Conservation (phyloP, 2,113 vertebrate species). For the Stercorarius parasiticus region DNA sequence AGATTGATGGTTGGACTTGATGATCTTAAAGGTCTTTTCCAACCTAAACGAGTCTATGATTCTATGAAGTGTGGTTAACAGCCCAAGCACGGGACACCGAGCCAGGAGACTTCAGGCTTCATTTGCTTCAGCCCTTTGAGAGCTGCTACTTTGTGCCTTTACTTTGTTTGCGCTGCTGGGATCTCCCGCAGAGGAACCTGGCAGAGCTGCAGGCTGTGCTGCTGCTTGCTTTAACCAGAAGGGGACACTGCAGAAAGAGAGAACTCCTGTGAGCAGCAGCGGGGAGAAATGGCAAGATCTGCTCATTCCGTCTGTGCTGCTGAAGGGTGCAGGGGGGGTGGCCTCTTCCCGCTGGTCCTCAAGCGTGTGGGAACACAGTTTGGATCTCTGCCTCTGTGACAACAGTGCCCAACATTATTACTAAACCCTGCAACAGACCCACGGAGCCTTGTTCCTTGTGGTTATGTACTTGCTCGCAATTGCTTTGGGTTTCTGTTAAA, state of each 20-base stretch:
- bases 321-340: background rate
- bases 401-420: rapidly evolving
- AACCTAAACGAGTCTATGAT: background rate
- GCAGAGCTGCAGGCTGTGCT: background rate
- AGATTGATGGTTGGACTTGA: background rate
- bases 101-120: background rate
- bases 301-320: background rate
- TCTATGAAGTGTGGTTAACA: background rate
- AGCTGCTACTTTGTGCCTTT: background rate
- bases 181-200: background rate
- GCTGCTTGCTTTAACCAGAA: background rate
- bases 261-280: background rate
- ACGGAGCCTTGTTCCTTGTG: background rate
- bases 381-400: background rate
- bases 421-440: background rate
- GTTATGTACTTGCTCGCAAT: rapidly evolving
- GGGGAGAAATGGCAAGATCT: background rate
- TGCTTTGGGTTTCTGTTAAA: background rate
- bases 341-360: background rate
- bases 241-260: conserved; percentile 7
- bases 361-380: background rate
- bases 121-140: background rate
- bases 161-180: background rate
- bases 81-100: background rate
- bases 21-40: background rate